Evolutionary conservation across 2,797 vertebrate species (phyloP).

Genomic region (Labroides dimidiatus): DNA sequence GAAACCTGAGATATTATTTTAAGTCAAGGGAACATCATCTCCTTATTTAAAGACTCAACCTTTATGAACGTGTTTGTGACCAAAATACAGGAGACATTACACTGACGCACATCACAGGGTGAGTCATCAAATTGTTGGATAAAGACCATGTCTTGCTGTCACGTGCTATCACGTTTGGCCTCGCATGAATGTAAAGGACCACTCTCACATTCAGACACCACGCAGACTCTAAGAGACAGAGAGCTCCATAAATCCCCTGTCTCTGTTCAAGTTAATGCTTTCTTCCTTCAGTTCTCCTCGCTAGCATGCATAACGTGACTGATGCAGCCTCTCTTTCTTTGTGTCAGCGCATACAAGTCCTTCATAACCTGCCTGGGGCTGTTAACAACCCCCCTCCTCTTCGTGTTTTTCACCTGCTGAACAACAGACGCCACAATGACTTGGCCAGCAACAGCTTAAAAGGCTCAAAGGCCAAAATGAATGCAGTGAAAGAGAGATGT

Average conservation of each 20-base stretch:
- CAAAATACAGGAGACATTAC: conserved; percentile 10
- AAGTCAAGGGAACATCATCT: neutral
- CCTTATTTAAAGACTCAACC: neutral
- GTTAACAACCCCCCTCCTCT: neutral
- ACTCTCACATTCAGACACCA: neutral
- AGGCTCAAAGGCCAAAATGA: neutral
- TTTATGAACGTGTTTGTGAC: neutral
- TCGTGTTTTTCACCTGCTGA: conserved; percentile 2
- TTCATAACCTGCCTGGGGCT: conserved; percentile 12
- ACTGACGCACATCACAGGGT: conserved; percentile 55
- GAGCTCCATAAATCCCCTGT: conserved; percentile 4
- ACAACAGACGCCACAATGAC: neutral
- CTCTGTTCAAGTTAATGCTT: conserved; percentile 27
- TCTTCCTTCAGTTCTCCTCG: conserved; percentile 8
- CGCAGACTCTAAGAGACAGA: neutral
- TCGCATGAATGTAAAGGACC: neutral
- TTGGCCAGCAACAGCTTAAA: neutral
- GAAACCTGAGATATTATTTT: too few species aligned
- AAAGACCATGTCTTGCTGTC: conserved; percentile 34
- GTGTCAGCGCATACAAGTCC: neutral
- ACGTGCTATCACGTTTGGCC: conserved; percentile 20
- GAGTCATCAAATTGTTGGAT: conserved; percentile 62
- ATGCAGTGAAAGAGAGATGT: neutral
- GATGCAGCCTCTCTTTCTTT: conserved; percentile 18
- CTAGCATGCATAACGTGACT: conserved; percentile 22